Percentiles rank a stretch among this genome's conserved stretches.
Conservation (phyloP, 2,113 vertebrate genomes). For the Rynchops niger region DNA sequence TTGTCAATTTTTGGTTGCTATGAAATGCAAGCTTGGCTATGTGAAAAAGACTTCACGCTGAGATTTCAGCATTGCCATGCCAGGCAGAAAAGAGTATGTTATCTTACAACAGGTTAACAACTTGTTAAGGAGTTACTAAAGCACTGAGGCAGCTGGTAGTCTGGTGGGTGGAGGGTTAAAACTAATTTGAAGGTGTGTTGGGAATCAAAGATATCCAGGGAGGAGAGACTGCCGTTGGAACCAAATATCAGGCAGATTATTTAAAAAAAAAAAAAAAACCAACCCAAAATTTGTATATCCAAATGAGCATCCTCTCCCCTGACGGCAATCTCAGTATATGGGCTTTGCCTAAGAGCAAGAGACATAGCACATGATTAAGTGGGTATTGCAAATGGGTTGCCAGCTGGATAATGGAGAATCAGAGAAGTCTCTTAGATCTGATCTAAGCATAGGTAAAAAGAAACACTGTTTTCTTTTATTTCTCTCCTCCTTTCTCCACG, state of each 20-base stretch:
- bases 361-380: background rate
- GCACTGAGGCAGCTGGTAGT: background rate
- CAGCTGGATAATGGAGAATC: background rate
- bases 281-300: background rate
- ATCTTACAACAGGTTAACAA: background rate
- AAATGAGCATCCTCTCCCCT: background rate
- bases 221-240: background rate
- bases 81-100: conserved; percentile 22
- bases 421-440: background rate
- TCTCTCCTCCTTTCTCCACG: background rate
- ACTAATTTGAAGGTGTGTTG: background rate
- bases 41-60: background rate
- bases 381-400: background rate
- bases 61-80: background rate
- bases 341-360: background rate
- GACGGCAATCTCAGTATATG: background rate
- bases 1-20: conserved; percentile 19
- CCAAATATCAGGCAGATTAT: background rate
- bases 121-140: background rate
- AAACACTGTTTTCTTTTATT: background rate
- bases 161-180: conserved; percentile 15
- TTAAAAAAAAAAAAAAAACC: background rate
- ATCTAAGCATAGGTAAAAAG: background rate
- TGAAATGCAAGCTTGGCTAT: background rate
- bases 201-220: background rate